phyloP scores from a whole-genome alignment of 2,888 invertebrate species.

The Geophilus truncorum region DNA sequence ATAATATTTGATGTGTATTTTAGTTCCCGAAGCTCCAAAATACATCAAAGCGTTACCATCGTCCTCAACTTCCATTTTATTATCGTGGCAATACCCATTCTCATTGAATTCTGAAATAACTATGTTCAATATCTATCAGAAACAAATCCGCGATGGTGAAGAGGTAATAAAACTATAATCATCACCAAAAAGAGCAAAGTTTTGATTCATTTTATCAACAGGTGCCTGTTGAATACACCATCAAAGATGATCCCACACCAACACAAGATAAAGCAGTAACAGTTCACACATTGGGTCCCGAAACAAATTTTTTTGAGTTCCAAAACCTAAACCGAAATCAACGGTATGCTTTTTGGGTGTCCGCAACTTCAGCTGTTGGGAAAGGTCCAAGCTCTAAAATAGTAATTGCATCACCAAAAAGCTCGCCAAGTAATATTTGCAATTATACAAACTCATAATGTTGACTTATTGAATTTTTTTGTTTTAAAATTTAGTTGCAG shows the following conservation, averaged over 20 bases:
- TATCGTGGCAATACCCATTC: conserved; percentile 78
- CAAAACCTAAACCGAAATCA: background rate
- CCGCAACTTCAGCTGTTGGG: conserved; percentile 22
- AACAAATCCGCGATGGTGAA: conserved; percentile 38
- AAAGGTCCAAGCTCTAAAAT: conserved; percentile 13
- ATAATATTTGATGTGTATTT: too few relatives aligned
- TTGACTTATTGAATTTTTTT: too few relatives aligned
- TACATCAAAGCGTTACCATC: conserved; percentile 75
- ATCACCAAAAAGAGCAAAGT: background rate
- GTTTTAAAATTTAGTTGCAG: too few relatives aligned
- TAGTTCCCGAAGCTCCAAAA: conserved; percentile 79
- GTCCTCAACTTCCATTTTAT: conserved; percentile 73
- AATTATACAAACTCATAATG: too few relatives aligned
- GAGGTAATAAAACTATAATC: background rate
- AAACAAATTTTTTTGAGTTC: conserved; percentile 5
- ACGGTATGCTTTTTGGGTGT: conserved; percentile 20
- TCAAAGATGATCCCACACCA: background rate
- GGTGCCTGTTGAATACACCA: background rate
- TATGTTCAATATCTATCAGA: conserved; percentile 71
- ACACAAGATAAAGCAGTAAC: background rate
- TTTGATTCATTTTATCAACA: background rate
- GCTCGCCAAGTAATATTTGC: background rate
- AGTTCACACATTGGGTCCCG: conserved; percentile 22
- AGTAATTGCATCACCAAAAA: background rate
- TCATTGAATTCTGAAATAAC: conserved; percentile 75